Conservation (phyloP, 2,113 vertebrate species). For the Aegotheles bennettii region DNA sequence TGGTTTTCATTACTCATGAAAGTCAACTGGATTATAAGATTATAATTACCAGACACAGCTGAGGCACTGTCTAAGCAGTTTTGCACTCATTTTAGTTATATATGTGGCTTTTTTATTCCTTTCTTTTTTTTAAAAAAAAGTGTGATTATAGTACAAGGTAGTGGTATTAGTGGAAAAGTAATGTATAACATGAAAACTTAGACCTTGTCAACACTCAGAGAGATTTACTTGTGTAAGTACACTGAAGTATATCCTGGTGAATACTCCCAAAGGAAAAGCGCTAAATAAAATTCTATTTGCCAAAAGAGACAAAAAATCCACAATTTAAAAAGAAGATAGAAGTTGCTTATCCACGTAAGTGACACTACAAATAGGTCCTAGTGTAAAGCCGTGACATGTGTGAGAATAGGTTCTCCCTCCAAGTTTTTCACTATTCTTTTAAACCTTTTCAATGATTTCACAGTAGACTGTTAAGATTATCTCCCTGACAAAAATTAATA, state of each 20-base stretch:
- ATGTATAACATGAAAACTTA: not conserved
- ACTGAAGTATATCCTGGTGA: not conserved
- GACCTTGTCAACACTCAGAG: not conserved
- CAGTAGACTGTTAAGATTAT: not conserved
- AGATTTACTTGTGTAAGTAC: not conserved
- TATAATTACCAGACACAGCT: not conserved
- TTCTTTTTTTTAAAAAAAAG: not conserved
- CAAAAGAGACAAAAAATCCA: not conserved
- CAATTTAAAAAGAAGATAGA: not conserved
- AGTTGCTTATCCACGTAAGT: not conserved
- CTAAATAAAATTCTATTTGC: not conserved
- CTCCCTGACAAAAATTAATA: not conserved
- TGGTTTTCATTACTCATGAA: not conserved
- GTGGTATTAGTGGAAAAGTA: not conserved
- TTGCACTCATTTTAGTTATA: not conserved
- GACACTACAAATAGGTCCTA: not conserved
- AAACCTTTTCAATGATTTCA: not conserved
- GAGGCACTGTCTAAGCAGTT: not conserved
- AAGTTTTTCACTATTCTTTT: not conserved
- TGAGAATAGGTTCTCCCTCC: not conserved
- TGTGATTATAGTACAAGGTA: not conserved
- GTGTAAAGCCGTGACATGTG: not conserved
- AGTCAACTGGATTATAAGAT: not conserved
- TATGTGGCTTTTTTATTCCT: rapidly evolving
- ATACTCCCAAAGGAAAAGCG: not conserved